Conservation (phyloP, 2,113 vertebrate species). For the Platysteira castanea region DNA sequence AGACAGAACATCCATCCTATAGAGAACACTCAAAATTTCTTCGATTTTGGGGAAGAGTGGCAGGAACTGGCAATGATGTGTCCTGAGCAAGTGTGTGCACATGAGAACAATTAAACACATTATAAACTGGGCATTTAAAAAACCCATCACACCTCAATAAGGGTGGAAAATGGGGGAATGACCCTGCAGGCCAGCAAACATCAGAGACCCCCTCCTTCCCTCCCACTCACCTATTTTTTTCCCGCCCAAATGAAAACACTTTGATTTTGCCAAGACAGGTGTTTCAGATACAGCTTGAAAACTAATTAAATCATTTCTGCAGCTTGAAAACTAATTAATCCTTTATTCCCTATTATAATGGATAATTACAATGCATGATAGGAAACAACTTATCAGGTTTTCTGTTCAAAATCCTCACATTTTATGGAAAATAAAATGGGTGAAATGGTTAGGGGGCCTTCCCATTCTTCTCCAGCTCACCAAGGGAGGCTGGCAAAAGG, state of each 20-base stretch:
- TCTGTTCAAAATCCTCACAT: background rate
- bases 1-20: background rate
- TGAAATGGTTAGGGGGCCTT: background rate
- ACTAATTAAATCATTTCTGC: constrained; percentile 71
- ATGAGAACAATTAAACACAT: background rate
- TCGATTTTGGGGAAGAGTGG: rapidly evolving
- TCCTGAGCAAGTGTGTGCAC: background rate
- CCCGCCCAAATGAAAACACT: background rate
- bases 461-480: background rate
- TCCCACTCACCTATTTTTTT: background rate
- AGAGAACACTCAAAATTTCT: background rate
- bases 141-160: background rate
- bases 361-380: constrained; percentile 65
- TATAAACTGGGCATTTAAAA: background rate
- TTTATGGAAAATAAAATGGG: background rate
- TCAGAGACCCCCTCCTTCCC: background rate
- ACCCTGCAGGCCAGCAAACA: rapidly evolving
- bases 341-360: constrained; percentile 63
- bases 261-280: constrained; percentile 60
- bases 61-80: background rate
- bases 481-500: background rate
- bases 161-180: rapidly evolving
- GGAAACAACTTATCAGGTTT: constrained; percentile 60
- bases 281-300: constrained; percentile 58
- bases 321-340: constrained; percentile 70